Base-by-base conservation (phyloP, 1,140 invertebrate genomes). In the Cylas formicarius region DNA sequence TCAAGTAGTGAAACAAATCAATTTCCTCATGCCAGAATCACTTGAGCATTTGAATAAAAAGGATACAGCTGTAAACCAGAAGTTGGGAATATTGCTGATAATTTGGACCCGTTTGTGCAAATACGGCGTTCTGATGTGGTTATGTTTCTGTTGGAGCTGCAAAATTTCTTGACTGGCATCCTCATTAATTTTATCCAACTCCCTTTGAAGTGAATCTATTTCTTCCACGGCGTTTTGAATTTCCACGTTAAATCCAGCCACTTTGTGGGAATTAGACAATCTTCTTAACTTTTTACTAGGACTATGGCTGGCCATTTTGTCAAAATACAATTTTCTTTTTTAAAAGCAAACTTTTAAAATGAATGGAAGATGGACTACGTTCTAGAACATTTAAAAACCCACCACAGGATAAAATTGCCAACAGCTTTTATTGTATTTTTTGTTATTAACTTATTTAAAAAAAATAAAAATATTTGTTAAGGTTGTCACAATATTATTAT, bases 81-180 rank as follows among this genome's bases (percentile, higher is more conserved):
- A 94, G 62, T 92, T 88, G 17, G 86, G 85, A 62, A 94, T 90
- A 64, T 82, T 84, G 55, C 82, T 78, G 52, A 93, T 90, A 51
- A 91, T 76, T 55, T 86, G 81, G 53, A 80, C 86, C 35, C 90
- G 72, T 60, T 88, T 89, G 53, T 87, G 84, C 62, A 87, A 92
- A 61, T 77, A 81, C 9, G 90, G 90, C 61, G 89, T 86, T 49
- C 88, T 74, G 42, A 88, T 68, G 68, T 84, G 84, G 69, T 92
- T 93, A 70, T 90, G 93, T 66, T 90, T 91, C 66, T 90, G 86
- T 74, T 93, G 90, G 23, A 93, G 84, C 71, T 87, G 86, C 8
- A 93, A 72, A 47, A 93, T 91, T 67, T 93, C 90, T 63, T 91
- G 89, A 60, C 84, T 86, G 16, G 89, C 89, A 64, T 85, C 82